A percentile compares a stretch with the other conserved stretches of the same genome.
phyloP scores from a whole-genome alignment of 2,888 invertebrate species.

The Drosophila anceps region DNA sequence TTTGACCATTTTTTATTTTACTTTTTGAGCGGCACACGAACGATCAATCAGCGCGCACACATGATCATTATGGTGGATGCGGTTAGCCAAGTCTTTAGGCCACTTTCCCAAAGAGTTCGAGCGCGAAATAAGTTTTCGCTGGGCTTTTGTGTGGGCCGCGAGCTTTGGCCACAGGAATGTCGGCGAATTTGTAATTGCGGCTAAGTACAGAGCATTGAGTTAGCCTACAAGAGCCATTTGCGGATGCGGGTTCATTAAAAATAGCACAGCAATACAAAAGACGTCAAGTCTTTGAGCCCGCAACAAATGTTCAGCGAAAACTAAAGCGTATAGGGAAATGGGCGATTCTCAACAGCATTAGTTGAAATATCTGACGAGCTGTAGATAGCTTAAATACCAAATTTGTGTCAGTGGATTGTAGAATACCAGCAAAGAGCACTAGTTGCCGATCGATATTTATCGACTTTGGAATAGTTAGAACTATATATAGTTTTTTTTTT shows the following conservation, averaged over 20 bases:
- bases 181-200: conserved; percentile 58
- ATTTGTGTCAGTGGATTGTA: not conserved
- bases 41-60: conserved; percentile 65
- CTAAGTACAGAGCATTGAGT: conserved; percentile 40
- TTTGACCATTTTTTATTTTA: not conserved
- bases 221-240: conserved; percentile 4
- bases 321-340: not conserved
- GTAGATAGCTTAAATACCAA: not conserved
- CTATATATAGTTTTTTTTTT: too few species aligned
- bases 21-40: conserved; percentile 55
- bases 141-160: conserved; percentile 45
- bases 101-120: conserved; percentile 43
- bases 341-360: not conserved
- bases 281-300: conserved; percentile 51
- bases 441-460: not conserved
- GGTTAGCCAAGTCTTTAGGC: conserved; percentile 64
- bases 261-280: conserved; percentile 3
- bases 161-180: conserved; percentile 56
- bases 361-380: not conserved
- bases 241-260: conserved; percentile 63
- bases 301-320: not conserved
- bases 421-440: not conserved
- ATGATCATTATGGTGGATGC: conserved; percentile 41
- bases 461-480: not conserved
- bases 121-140: conserved; percentile 44